Evolutionary conservation across 2,888 invertebrate genomes (phyloP), one percentile per base, ranked within the genome.

Genomic region (Pherbina coryleti): DNA sequence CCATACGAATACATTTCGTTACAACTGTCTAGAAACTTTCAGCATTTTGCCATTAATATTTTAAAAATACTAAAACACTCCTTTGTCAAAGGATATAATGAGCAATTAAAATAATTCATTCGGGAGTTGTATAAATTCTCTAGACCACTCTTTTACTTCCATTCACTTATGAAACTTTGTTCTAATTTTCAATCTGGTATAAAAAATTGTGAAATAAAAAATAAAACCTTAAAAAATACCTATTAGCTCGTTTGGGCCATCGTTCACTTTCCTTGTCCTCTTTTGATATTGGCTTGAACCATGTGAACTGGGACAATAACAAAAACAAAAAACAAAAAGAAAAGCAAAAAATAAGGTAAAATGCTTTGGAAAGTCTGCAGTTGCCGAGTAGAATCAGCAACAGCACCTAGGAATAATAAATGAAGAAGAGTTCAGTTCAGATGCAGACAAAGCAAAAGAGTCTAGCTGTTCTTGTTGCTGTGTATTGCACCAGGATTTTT

Each of bases 391-490:
- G 64, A n/a, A 17, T 25, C 34, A 64, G 28, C 64, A 66, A 19
- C 64, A 34, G 31, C 31, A 66, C 31, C 64, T 34, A 66, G 19
- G n/a, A 28, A 66, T 34, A 11, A 31, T 31, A 28, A 34, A 37
- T 34, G 64, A 66, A 28, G 64, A 17, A 60, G 22, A 60, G 22
- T 44, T 44, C 44, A 17, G 22, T 25, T 22, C 60, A 28, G 28
- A 28, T 14, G 60, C 9, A 7, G 28, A 60, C 14, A 60, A 22
- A 22, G 60, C 28, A 17, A 60, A 60, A 25, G 28, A 60, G 17
- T 60, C 60, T 22, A 14, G 60, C 8, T 66, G n/a, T 66, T 66
- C 11, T 64, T 66, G 64, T 66, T 66, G 64, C 22, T 28, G 22
- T 22, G 28, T 60, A 28, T 28, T 9, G 60, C 60, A 28, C 14